A percentile compares a stretch with the other conserved stretches of the same genome.
Evolutionary conservation across 1,140 invertebrate genomes (phyloP).

Genomic region (Drosophila trapezifrons): DNA sequence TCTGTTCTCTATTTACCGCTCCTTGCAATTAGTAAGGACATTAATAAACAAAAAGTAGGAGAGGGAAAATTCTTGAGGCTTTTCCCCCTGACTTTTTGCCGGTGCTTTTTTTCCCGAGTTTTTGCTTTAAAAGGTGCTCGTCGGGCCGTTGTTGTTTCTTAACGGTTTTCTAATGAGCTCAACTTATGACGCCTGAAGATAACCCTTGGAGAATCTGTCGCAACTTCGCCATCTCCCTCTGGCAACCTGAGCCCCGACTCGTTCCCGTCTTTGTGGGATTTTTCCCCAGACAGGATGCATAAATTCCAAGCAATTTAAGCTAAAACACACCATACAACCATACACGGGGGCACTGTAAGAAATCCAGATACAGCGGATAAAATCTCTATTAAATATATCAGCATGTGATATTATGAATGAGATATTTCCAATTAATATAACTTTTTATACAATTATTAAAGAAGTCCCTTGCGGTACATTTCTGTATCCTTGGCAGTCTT

Average conservation of each 20-base stretch:
- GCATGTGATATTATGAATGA: too few species aligned
- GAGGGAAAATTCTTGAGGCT: constrained; percentile 4
- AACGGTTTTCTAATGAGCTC: constrained; percentile 50
- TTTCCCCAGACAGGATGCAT: constrained; percentile 42
- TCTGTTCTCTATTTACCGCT: constrained; percentile 11
- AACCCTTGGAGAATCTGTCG: constrained; percentile 33
- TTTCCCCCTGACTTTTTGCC: constrained; percentile 7
- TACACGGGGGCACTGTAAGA: neutral
- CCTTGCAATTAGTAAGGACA: constrained; percentile 30
- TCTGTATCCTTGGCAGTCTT: neutral
- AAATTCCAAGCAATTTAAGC: constrained; percentile 53
- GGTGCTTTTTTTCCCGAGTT: constrained; percentile 10
- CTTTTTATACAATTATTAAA: too few species aligned
- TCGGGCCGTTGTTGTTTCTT: neutral
- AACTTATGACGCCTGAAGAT: constrained; percentile 38
- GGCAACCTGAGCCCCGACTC: neutral
- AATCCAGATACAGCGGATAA: too few species aligned
- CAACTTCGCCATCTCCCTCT: neutral
- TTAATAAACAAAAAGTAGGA: constrained; percentile 19
- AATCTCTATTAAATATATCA: neutral
- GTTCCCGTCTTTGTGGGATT: neutral
- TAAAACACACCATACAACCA: constrained; percentile 19
- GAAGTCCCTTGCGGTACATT: too few species aligned
- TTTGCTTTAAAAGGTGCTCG: constrained; percentile 3
- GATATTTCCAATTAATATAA: too few species aligned